Evolutionary conservation across 1,140 invertebrate genomes (phyloP).

Genomic region (Metaphire vulgaris): DNA sequence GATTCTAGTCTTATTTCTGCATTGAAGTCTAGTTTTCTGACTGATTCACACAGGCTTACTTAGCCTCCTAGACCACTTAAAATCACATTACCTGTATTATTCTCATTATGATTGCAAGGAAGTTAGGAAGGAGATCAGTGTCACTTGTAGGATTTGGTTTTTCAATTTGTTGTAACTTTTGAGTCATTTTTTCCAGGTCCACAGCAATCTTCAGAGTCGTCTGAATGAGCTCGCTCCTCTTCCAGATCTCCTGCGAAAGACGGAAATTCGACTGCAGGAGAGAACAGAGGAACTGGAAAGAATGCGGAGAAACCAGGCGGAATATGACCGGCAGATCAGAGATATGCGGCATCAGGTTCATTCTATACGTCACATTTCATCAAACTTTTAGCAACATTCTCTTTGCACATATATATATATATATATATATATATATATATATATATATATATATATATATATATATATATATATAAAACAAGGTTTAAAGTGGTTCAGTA

Average conservation of each 20-base stretch:
- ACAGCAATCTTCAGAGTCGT: conserved; percentile 43
- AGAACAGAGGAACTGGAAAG: conserved; percentile 38
- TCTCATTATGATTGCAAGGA: too few species aligned
- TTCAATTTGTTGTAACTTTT: too few species aligned
- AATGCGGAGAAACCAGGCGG: neutral
- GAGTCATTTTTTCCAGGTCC: too few species aligned
- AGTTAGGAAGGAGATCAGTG: too few species aligned
- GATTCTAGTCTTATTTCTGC: too few species aligned
- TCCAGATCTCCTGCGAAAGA: conserved; percentile 48
- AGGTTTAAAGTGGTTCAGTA: too few species aligned
- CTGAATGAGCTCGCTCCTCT: conserved; percentile 50
- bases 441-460: neutral
- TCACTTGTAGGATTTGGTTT: too few species aligned
- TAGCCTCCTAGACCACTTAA: too few species aligned
- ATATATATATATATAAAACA: neutral
- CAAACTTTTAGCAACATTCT: neutral
- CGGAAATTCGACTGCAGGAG: conserved; percentile 47
- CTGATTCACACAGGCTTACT: too few species aligned
- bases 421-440: neutral
- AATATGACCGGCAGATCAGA: neutral
- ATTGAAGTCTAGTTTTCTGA: too few species aligned
- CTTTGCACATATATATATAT: neutral
- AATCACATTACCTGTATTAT: too few species aligned
- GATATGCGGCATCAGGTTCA: neutral
- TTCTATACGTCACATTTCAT: neutral